Percentiles rank a stretch among this genome's conserved stretches.
Evolutionary conservation across 2,888 invertebrate species (phyloP).

Genomic region (Gryllus longicercus): DNA sequence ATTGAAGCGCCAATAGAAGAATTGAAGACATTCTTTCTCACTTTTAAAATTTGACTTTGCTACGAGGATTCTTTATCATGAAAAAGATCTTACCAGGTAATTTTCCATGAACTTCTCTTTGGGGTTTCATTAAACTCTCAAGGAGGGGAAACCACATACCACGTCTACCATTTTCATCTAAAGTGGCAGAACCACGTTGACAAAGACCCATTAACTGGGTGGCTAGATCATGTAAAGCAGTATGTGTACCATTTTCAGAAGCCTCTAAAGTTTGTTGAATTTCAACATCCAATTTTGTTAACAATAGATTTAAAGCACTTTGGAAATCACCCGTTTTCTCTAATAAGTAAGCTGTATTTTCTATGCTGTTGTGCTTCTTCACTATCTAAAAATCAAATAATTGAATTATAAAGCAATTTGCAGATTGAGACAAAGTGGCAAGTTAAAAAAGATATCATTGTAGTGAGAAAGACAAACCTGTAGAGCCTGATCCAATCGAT

Average conservation of each 20-base stretch:
- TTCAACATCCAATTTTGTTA: slow-evolving; percentile 40
- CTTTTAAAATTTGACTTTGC: too few species aligned
- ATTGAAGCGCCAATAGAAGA: too few species aligned
- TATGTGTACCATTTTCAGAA: slow-evolving; percentile 4
- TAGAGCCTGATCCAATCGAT: slow-evolving; percentile 61
- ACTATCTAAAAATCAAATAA: slow-evolving; percentile 31
- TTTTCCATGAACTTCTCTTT: slow-evolving; percentile 24
- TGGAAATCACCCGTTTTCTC: slow-evolving; percentile 72
- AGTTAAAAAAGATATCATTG: slow-evolving; percentile 23
- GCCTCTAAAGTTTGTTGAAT: slow-evolving; percentile 33
- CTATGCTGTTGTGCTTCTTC: slow-evolving; percentile 53
- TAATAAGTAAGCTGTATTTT: slow-evolving; percentile 68
- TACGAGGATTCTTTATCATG: too few species aligned
- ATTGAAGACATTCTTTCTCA: too few species aligned
- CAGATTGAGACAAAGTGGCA: not conserved
- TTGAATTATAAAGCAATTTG: not conserved
- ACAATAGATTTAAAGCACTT: slow-evolving; percentile 59
- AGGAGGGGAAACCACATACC: slow-evolving; percentile 35
- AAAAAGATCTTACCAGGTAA: not conserved
- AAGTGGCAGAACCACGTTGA: slow-evolving; percentile 50
- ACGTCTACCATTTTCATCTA: slow-evolving; percentile 41
- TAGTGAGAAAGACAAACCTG: slow-evolving; percentile 43
- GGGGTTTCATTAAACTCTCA: slow-evolving; percentile 32
- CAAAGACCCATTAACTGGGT: slow-evolving; percentile 47
- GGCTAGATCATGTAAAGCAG: slow-evolving; percentile 21